phyloP scores from a whole-genome alignment of 1,140 invertebrate genomes.

The Solenopsis fugax region DNA sequence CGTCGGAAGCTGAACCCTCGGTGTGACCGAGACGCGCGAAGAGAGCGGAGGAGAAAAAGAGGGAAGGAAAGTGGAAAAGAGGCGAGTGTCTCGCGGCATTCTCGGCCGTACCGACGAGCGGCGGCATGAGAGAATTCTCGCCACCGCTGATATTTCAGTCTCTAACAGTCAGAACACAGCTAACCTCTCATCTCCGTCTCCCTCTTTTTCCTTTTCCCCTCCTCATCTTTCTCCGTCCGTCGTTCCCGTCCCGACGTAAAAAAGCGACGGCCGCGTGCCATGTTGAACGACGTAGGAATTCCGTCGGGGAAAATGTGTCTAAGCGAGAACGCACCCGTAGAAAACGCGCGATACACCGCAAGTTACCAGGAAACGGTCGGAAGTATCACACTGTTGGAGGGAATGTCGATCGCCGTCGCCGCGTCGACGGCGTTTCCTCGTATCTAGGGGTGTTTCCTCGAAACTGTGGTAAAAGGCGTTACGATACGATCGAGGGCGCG shows the following conservation, averaged over 20 bases:
- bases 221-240: conserved; percentile 7
- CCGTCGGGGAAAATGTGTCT: conserved; percentile 30
- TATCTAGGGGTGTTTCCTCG: neutral
- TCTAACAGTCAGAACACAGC: conserved; percentile 63
- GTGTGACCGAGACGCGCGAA: neutral
- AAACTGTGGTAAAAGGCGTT: neutral
- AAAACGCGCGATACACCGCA: neutral
- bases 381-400: conserved; percentile 8
- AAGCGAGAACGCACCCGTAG: no score
- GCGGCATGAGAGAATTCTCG: conserved; percentile 43
- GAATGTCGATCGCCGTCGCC: neutral
- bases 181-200: conserved; percentile 65
- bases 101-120: conserved; percentile 48
- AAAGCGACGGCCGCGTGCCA: conserved; percentile 42
- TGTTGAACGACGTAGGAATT: conserved; percentile 36
- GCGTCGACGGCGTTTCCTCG: neutral
- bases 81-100: conserved; percentile 23
- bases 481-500: conserved; percentile 41
- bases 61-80: conserved; percentile 57
- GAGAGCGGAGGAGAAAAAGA: neutral
- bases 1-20: neutral
- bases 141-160: conserved; percentile 73
- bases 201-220: conserved; percentile 8
- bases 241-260: conserved; percentile 42
- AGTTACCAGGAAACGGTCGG: neutral